A percentile compares a stretch with the other conserved stretches of the same genome.
Conservation (phyloP, 2,888 invertebrate species). For the Sphaerophoria rueppellii region DNA sequence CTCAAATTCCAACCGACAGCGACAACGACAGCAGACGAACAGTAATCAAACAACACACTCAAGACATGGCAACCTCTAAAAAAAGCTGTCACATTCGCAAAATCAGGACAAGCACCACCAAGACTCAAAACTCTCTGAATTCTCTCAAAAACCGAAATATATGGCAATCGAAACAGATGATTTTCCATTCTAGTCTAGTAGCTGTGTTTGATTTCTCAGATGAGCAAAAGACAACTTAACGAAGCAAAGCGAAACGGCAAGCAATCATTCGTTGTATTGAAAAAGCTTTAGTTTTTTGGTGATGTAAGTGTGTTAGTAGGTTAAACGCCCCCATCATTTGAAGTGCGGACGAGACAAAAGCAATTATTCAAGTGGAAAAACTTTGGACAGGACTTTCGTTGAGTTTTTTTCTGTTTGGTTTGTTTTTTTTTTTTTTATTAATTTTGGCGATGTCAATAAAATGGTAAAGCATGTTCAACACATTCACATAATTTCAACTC, state of each 20-base stretch:
- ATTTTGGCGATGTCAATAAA: constrained; percentile 15
- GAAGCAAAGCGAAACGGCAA: constrained; percentile 21
- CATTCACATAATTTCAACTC: neutral
- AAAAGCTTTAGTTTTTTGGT: constrained; percentile 31
- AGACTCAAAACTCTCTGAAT: neutral
- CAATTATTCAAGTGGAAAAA: constrained; percentile 67
- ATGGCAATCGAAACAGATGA: constrained; percentile 61
- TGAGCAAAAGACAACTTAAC: constrained; percentile 3
- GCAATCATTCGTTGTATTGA: constrained; percentile 30
- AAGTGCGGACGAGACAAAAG: constrained; percentile 69
- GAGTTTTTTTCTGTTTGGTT: constrained; percentile 43
- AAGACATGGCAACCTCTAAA: neutral
- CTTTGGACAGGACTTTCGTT: constrained; percentile 70
- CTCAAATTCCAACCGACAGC: constrained; percentile 55
- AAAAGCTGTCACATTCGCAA: neutral
- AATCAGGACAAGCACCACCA: neutral
- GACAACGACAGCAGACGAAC: constrained; percentile 47
- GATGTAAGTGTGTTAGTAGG: constrained; percentile 65
- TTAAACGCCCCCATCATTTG: constrained; percentile 72
- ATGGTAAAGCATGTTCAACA: neutral
- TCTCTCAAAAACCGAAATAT: neutral
- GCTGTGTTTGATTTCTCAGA: constrained; percentile 3
- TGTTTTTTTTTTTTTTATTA: constrained; percentile 9
- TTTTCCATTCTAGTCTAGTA: constrained; percentile 16
- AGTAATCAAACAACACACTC: constrained; percentile 45